Evolutionary conservation across 2,113 vertebrate genomes (phyloP), one percentile per base, ranked within the genome.

Genomic region (Notiomystis cincta): DNA sequence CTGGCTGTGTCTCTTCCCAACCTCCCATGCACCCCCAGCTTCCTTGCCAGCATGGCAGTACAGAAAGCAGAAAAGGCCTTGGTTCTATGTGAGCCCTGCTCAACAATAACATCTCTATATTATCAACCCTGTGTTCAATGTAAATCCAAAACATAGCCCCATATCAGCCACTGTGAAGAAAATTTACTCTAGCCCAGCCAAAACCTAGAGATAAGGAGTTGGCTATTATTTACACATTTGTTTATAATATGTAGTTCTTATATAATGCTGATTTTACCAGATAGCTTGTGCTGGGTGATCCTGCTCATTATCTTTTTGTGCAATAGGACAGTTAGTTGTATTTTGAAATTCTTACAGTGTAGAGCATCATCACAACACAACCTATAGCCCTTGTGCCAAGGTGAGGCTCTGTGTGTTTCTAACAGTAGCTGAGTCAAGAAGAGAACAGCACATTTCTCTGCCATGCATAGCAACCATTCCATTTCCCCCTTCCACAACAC

Each of bases 301-400:
- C 37, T 61, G 24, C 28, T 53, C 28, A 16, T 42, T 40, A 65
- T 38, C 5, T 65, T 60, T 78, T 60, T 0, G 0, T 37, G 19
- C 2, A 12, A 48, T 22, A 84, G 6, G 30, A 47, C 9, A 47
- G 20, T 8, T 87, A 15, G 20, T 8, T 87, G 16, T 54, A 13
- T 35, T 90, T 77, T 77, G 30, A 77, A 81, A 81, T 47, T 31
- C 40, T 69, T 51, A 11, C 4, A 31, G 8, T 5, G 24, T 69
- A 22, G 25, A 58, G 33, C 20, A 64, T 28, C 8, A 33, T 69
- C 18, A 17, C 28, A 60, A 64, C 8, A 19, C 5, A 87, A 13
- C 38, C 33, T 65, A 42, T 11, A 53, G 45, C 6, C 23, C 12
- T 73, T 24, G 18, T 38, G 45, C 15, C 9, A 53, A 31, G 10